Conservation (phyloP, 2,113 vertebrate genomes). For the Thalassarche chlororhynchos region DNA sequence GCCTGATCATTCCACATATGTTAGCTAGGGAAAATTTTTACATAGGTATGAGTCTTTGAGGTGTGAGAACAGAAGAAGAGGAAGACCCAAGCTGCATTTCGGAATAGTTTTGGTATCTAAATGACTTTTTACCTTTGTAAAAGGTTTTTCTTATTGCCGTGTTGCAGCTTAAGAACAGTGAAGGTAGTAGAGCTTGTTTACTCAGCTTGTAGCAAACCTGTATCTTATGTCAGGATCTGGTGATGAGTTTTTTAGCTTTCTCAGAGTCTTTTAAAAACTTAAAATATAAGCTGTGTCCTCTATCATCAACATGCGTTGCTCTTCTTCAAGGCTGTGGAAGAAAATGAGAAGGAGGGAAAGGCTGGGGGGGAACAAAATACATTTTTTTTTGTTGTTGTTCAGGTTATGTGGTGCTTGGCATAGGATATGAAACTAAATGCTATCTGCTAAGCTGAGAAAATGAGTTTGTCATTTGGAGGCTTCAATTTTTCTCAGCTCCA, state of each 20-base stretch:
- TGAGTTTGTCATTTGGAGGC: background rate
- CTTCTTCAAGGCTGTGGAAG: background rate
- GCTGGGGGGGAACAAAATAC: accelerated
- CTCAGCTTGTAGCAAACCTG: background rate
- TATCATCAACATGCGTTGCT: background rate
- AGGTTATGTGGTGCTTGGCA: background rate
- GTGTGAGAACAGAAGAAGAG: background rate
- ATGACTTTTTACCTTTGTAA: background rate
- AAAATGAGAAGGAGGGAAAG: background rate
- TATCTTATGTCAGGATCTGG: background rate
- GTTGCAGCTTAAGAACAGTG: background rate
- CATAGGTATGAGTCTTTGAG: background rate
- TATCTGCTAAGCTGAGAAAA: background rate
- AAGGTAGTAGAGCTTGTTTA: background rate
- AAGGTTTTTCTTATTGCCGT: background rate
- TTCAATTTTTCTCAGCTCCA: background rate
- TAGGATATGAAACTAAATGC: background rate
- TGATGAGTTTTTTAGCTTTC: background rate
- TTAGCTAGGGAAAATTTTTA: background rate
- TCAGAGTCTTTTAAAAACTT: background rate
- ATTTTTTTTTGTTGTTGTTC: background rate
- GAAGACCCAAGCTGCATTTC: background rate
- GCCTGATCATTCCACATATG: background rate
- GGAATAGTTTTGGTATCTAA: background rate
- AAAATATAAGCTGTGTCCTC: background rate